These are phyloP conservation scores for Trematomus bernacchii DNA, from an alignment of 2,797 vertebrate species.

Conservation along the genomic window DNA sequence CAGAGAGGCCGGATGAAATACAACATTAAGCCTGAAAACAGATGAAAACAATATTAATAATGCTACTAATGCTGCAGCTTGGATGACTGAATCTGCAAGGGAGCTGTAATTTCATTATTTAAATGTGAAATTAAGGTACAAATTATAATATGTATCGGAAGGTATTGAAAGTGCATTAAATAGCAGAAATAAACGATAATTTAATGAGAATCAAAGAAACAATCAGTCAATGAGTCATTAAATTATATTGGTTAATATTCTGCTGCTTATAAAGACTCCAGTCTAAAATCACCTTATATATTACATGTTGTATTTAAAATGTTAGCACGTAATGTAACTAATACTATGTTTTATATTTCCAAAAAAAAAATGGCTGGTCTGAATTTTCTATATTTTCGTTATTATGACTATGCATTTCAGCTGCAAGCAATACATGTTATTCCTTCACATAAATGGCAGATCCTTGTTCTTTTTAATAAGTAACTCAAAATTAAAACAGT, in stretches of 20 bases:
- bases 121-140: no score
- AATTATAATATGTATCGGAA: no score
- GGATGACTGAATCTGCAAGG: not conserved
- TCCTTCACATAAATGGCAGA: not conserved
- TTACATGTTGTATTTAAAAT: not conserved
- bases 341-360: not conserved
- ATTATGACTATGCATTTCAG: not conserved
- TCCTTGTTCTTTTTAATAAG: constrained; percentile 4
- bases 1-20: constrained; percentile 5
- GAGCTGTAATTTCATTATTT: not conserved
- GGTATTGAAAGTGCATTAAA: no score
- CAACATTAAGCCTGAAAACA: constrained; percentile 27
- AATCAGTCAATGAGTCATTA: no score
- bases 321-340: not conserved
- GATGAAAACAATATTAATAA: not conserved
- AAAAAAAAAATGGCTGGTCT: no score
- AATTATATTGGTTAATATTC: not conserved
- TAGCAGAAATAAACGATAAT: no score
- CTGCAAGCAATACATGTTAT: not conserved
- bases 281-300: not conserved
- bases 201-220: no score
- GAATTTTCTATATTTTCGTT: no score
- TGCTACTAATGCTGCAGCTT: not conserved
- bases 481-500: not conserved
- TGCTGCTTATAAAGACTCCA: not conserved